A percentile compares a stretch with the other conserved stretches of the same genome.
These are phyloP conservation scores for Synergus laeviventris DNA, from an alignment of 2,888 invertebrate genomes.

Conservation along the genomic window DNA sequence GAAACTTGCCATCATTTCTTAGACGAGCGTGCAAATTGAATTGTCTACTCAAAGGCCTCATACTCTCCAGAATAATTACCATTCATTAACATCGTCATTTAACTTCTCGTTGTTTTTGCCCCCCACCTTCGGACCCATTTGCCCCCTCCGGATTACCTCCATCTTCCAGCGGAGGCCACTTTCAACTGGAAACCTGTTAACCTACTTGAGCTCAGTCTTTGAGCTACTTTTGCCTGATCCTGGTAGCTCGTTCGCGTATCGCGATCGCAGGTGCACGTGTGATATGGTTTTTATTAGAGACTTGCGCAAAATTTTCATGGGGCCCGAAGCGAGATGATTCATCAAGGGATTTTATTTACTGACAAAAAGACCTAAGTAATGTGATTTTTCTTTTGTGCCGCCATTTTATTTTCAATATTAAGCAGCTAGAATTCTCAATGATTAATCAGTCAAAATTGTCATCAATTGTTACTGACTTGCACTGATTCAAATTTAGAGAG, in stretches of 20 bases:
- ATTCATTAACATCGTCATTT: constrained; percentile 55
- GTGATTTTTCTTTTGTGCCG: not conserved
- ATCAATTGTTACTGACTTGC: too few relatives aligned
- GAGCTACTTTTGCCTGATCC: constrained; percentile 62
- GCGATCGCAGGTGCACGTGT: constrained; percentile 55
- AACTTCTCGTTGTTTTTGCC: constrained; percentile 54
- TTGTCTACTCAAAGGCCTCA: constrained; percentile 15
- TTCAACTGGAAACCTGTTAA: constrained; percentile 73
- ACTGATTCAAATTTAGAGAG: too few relatives aligned
- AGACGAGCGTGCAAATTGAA: constrained; percentile 12
- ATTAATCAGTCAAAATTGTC: too few relatives aligned
- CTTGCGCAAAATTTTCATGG: not conserved
- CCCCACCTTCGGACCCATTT: constrained; percentile 49
- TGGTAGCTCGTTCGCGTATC: constrained; percentile 44
- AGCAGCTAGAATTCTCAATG: too few relatives aligned
- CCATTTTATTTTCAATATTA: too few relatives aligned
- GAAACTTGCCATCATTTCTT: not conserved
- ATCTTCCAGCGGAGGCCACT: constrained; percentile 64
- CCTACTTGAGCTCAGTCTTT: constrained; percentile 72
- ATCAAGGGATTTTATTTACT: constrained; percentile 1
- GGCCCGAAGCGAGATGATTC: constrained; percentile 6
- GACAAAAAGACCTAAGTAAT: constrained; percentile 1
- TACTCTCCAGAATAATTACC: constrained; percentile 42
- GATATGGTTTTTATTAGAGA: not conserved
- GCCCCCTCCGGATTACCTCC: constrained; percentile 55